These are phyloP conservation scores for Alaudala cheleensis DNA, from an alignment of 2,113 vertebrate species.

Conservation along the genomic window DNA sequence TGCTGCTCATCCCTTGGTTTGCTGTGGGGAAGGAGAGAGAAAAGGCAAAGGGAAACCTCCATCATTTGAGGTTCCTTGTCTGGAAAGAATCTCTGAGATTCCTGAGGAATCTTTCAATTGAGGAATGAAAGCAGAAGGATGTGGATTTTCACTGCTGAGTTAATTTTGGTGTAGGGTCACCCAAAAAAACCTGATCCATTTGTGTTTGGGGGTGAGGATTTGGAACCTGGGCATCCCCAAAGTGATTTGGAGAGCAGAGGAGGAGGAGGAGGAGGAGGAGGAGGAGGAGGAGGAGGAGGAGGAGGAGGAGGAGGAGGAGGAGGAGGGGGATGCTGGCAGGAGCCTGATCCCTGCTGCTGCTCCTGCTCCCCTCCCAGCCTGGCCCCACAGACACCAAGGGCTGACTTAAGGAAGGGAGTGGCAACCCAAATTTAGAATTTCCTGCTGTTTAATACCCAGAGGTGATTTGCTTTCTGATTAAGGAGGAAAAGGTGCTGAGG, in stretches of 20 bases:
- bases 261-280: neutral
- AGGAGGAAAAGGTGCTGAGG: constrained; percentile 51
- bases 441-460: constrained; percentile 54
- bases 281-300: neutral
- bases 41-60: neutral
- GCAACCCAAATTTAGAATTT: constrained; percentile 57
- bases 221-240: neutral
- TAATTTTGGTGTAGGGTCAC: neutral
- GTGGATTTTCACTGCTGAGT: fast-evolving
- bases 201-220: neutral
- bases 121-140: neutral
- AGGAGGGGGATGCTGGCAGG: neutral
- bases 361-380: neutral
- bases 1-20: fast-evolving
- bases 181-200: fast-evolving
- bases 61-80: neutral
- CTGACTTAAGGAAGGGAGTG: constrained; percentile 52
- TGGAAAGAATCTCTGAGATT: neutral
- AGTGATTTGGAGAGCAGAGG: neutral
- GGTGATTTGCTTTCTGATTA: constrained; percentile 39
- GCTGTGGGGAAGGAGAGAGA: neutral
- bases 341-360: neutral
- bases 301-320: neutral
- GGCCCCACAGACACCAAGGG: neutral
- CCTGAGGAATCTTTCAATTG: neutral